A percentile compares a stretch with the other conserved stretches of the same genome.
These are phyloP conservation scores for Dipus sagitta DNA, from an alignment of 2,797 vertebrate species.

Conservation along the genomic window DNA sequence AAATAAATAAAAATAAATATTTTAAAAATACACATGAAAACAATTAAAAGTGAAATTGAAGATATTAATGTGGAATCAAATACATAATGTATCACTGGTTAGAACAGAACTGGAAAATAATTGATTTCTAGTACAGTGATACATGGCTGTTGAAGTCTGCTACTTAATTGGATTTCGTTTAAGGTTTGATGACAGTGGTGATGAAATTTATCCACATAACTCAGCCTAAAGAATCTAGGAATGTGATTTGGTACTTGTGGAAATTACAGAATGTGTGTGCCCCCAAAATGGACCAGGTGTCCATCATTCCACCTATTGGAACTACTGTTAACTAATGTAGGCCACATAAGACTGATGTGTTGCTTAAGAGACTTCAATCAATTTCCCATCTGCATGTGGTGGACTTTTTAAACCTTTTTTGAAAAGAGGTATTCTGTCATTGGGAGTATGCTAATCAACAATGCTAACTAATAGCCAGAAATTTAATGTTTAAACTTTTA, in stretches of 20 bases:
- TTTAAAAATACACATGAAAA: neutral
- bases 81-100: neutral
- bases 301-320: neutral
- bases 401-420: constrained; percentile 19
- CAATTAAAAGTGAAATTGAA: constrained; percentile 37
- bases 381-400: neutral
- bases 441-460: constrained; percentile 26
- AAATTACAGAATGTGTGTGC: neutral
- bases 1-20: too few relatives aligned
- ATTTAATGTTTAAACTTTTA: constrained; percentile 32
- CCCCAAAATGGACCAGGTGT: neutral
- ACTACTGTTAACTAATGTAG: constrained; percentile 1
- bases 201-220: neutral
- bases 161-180: constrained; percentile 33
- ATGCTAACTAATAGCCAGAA: constrained; percentile 17
- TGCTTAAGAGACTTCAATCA: neutral
- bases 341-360: neutral
- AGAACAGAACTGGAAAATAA: constrained; percentile 48
- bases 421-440: constrained; percentile 9
- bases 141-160: neutral
- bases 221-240: neutral
- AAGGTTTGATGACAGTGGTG: neutral
- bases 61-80: constrained; percentile 25
- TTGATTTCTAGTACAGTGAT: constrained; percentile 27
- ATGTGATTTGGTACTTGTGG: neutral